Percentiles rank a stretch among this genome's conserved stretches.
These are phyloP conservation scores for Metopolophium dirhodum DNA, from an alignment of 1,140 invertebrate species.

Conservation along the genomic window DNA sequence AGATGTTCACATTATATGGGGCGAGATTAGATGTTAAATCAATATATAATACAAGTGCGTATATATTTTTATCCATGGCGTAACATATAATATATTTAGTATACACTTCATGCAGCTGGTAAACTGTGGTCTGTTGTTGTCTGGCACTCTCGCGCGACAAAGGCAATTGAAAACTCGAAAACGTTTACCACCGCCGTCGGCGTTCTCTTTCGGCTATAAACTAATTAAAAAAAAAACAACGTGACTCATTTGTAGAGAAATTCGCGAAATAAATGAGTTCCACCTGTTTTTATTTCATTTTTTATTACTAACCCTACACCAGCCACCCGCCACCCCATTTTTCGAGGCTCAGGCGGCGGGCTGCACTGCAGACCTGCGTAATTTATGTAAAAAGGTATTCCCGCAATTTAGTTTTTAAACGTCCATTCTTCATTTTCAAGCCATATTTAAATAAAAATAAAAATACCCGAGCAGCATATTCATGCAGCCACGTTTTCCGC, in stretches of 20 bases:
- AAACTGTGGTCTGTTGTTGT: neutral
- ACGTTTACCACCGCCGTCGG: neutral
- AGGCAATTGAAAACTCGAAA: constrained; percentile 19
- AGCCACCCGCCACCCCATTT: neutral
- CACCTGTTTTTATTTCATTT: constrained; percentile 49
- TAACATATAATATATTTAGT: neutral
- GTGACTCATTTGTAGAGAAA: constrained; percentile 32
- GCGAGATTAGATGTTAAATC: no score
- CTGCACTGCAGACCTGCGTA: neutral
- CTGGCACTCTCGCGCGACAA: neutral
- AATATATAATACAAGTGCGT: no score
- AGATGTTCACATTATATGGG: no score
- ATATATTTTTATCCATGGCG: neutral
- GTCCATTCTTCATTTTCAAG: constrained; percentile 57
- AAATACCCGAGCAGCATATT: constrained; percentile 49
- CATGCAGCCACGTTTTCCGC: constrained; percentile 43
- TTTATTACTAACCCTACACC: constrained; percentile 25
- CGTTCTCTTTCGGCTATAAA: neutral
- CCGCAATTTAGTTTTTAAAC: constrained; percentile 57
- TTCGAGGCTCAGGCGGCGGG: neutral
- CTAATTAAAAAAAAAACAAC: constrained; percentile 37
- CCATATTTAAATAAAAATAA: constrained; percentile 54
- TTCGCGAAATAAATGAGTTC: constrained; percentile 54
- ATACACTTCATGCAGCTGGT: neutral
- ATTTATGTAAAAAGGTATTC: constrained; percentile 56